Percentiles rank a stretch among this genome's conserved stretches.
These are phyloP conservation scores for Dinoponera quadriceps DNA, from an alignment of 1,140 invertebrate genomes.

Conservation along the genomic window DNA sequence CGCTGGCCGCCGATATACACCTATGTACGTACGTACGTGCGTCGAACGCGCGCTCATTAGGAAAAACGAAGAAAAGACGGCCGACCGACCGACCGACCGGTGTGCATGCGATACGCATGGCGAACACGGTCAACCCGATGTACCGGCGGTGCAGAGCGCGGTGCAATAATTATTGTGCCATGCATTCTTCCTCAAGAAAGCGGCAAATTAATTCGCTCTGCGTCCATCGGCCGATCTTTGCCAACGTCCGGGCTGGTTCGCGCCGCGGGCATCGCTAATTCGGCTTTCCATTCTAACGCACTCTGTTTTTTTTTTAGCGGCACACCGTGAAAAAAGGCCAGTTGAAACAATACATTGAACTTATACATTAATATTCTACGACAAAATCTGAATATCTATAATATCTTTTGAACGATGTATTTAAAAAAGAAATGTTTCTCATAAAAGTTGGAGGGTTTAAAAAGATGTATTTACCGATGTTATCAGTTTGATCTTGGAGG, in stretches of 20 bases:
- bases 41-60: constrained; percentile 23
- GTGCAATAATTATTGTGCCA: constrained; percentile 55
- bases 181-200: constrained; percentile 66
- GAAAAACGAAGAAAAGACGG: constrained; percentile 45
- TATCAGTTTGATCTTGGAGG: too few species aligned
- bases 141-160: neutral
- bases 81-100: constrained; percentile 17
- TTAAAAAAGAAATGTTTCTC: too few species aligned
- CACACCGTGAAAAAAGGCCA: too few species aligned
- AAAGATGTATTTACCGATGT: too few species aligned
- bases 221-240: constrained; percentile 43
- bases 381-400: too few species aligned
- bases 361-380: too few species aligned
- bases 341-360: too few species aligned
- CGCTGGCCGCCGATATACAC: neutral
- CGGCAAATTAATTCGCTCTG: constrained; percentile 66
- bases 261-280: neutral
- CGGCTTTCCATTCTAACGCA: constrained; percentile 37
- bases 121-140: constrained; percentile 37
- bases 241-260: constrained; percentile 37
- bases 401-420: too few species aligned
- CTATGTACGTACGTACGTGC: neutral
- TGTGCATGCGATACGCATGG: constrained; percentile 20
- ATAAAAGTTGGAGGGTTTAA: too few species aligned
- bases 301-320: too few species aligned